Base-by-base conservation (phyloP, 1,140 invertebrate species). In the Heliothis subflexa region DNA sequence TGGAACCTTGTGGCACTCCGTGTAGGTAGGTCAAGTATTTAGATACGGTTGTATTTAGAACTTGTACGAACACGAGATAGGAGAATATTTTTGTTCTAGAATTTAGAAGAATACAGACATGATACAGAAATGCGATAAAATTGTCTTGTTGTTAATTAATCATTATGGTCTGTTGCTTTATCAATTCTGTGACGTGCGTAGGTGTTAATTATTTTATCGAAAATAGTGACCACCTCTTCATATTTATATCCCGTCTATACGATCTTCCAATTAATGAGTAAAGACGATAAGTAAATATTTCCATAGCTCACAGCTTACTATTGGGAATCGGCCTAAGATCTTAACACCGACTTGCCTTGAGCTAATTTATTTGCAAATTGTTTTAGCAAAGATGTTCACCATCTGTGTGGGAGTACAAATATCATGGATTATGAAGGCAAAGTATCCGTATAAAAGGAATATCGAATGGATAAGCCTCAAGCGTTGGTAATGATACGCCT, bases 1-100 rank as follows among this genome's bases (percentile, higher is more conserved):
- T 77, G 74, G 70, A 85, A 61, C 87, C 87, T 87, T 89, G 87
- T 33, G 47, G 73, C 70, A 86, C 49, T 52, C 80, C 79, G 81
- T 71, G 87, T 89, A 86, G 85, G 86, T 73, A 77, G 86, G 62
- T 76, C 66, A 74, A 18, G 16, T 62, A 21, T 50, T 25, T 18
- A 9, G 33, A 16, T 7, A 68, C 4, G 13, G 47, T 18, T 47
- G n/a, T 14, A 28, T 68, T 50, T 50, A 68, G 47, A 28, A 28
- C 18, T 70, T 52, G 21, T 25, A 28, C 47, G 47, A 21, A 12
- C 16, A 40, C n/a, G 11, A 11, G 21, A 52, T 13, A 40, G 33
- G 12, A 21, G 21, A 14, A 18, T 9, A 55, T 0, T 18, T 55
- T 7, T 13, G 5, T 11, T 3, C 5, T 2, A 18, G 54, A 18